These are phyloP conservation scores for Drosophila conformis DNA, from an alignment of 2,888 invertebrate species.

Conservation along the genomic window DNA sequence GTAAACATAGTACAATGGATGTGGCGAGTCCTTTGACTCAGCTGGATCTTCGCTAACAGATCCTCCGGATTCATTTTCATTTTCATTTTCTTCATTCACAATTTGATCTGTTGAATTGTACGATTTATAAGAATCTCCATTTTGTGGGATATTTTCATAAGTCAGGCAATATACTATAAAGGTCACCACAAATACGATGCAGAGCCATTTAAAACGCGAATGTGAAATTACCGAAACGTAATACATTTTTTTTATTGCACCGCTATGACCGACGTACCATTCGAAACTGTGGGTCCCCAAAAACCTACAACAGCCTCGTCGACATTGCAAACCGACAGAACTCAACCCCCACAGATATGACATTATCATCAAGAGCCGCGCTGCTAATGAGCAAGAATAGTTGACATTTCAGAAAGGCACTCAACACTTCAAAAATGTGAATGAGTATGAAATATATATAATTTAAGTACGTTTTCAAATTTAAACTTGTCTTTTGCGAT, in stretches of 20 bases:
- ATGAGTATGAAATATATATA: background rate
- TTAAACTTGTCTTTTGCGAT: background rate
- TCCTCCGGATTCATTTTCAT: background rate
- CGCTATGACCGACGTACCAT: background rate
- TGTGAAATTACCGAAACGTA: constrained; percentile 2
- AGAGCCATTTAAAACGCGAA: constrained; percentile 37
- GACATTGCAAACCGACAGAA: background rate
- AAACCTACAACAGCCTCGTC: background rate
- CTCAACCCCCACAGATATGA: background rate
- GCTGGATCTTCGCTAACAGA: background rate
- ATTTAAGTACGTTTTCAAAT: background rate
- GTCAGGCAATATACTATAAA: constrained; percentile 9
- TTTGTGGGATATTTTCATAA: background rate
- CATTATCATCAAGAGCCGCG: background rate
- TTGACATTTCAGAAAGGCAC: background rate
- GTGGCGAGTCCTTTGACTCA: background rate
- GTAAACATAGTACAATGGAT: constrained; percentile 76
- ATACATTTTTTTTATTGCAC: constrained; percentile 25
- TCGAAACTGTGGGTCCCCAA: constrained; percentile 22
- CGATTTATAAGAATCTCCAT: background rate
- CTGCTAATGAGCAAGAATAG: background rate
- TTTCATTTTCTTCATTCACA: background rate
- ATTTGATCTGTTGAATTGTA: background rate
- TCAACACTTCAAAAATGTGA: background rate
- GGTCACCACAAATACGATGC: constrained; percentile 8